A percentile compares a stretch with the other conserved stretches of the same genome.
phyloP scores from a whole-genome alignment of 2,113 vertebrate species.

The Pterophyllum scalare region DNA sequence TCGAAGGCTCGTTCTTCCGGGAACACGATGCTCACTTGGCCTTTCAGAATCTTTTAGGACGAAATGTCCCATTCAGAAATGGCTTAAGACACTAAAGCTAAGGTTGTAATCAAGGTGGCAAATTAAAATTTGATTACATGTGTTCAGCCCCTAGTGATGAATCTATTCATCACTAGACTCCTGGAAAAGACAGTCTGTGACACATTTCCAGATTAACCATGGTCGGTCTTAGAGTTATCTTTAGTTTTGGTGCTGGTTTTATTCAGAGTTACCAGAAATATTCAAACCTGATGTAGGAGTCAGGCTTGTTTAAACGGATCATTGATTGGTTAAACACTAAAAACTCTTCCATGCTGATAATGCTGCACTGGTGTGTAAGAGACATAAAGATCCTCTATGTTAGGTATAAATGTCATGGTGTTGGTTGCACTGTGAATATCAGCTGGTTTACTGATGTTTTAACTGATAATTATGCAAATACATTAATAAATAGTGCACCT shows the following conservation, averaged over 20 bases:
- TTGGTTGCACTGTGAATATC: not conserved
- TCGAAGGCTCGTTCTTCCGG: constrained; percentile 13
- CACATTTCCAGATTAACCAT: not conserved
- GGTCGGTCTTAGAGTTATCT: not conserved
- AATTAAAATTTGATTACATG: constrained; percentile 3
- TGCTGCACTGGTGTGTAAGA: too few species aligned
- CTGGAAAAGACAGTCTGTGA: too few species aligned
- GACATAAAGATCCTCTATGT: not conserved
- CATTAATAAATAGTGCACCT: not conserved
- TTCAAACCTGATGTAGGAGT: not conserved
- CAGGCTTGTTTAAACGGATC: not conserved
- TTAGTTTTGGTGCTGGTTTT: not conserved
- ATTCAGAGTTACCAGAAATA: not conserved
- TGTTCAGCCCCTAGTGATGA: not conserved
- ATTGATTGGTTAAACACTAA: not conserved
- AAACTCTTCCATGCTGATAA: not conserved
- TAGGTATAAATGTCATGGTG: not conserved
- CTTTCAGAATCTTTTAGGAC: not conserved
- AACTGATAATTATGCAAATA: not conserved
- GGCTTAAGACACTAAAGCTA: not conserved
- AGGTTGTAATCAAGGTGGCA: not conserved
- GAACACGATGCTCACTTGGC: constrained; percentile 41
- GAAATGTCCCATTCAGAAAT: not conserved
- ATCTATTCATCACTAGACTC: not conserved
- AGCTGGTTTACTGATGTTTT: not conserved